These are phyloP conservation scores for Naso thynnoides DNA, from an alignment of 2,797 vertebrate genomes.

Conservation along the genomic window DNA sequence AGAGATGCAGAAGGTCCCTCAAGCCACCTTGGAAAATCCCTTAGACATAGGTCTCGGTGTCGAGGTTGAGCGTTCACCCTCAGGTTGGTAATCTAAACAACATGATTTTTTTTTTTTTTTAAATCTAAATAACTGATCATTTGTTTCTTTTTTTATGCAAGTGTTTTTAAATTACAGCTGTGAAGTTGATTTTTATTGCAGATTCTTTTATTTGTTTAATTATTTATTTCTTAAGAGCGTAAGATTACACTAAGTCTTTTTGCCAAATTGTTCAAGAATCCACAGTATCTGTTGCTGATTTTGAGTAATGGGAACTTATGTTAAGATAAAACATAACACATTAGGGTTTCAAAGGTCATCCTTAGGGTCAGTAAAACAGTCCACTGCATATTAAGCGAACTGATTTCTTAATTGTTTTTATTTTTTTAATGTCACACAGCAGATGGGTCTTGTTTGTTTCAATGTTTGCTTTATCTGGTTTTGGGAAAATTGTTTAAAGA, in stretches of 20 bases:
- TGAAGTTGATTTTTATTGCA: neutral
- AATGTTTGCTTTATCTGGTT: neutral
- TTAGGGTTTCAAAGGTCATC: too few species aligned
- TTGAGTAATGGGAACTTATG: too few species aligned
- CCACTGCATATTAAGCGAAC: too few species aligned
- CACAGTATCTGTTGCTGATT: neutral
- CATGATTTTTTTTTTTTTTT: neutral
- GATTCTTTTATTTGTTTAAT: too few species aligned
- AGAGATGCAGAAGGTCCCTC: conserved; percentile 76
- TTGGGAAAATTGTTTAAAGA: neutral
- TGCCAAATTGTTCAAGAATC: neutral
- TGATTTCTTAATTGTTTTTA: too few species aligned
- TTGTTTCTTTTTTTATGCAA: neutral
- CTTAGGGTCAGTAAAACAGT: too few species aligned
- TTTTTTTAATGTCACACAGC: too few species aligned
- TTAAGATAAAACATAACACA: too few species aligned
- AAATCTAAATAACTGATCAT: neutral
- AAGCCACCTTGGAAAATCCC: conserved; percentile 77
- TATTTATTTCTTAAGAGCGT: too few species aligned
- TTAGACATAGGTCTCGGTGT: conserved; percentile 74
- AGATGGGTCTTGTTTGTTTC: too few species aligned
- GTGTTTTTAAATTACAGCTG: neutral
- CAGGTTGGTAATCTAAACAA: conserved; percentile 73
- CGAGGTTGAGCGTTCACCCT: conserved; percentile 68
- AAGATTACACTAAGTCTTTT: neutral